Evolutionary conservation across 2,797 vertebrate species (phyloP).

Genomic region (Enteromius trimaculatus): DNA sequence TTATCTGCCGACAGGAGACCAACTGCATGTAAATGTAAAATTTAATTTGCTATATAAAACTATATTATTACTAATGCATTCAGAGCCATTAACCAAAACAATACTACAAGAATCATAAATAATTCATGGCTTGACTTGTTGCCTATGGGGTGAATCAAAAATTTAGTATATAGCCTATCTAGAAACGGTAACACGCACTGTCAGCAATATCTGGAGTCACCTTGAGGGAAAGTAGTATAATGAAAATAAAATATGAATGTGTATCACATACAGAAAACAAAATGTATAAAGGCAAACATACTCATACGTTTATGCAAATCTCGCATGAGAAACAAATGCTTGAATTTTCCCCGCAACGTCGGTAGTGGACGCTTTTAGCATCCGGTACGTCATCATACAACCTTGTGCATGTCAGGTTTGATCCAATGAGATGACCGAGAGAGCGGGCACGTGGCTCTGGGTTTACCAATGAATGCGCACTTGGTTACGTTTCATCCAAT

Average conservation of each 20-base stretch:
- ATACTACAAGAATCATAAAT: not conserved
- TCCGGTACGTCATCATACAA: not conserved
- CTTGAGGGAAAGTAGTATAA: not conserved
- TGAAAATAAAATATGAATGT: not conserved
- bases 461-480: constrained; percentile 21
- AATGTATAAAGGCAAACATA: not conserved
- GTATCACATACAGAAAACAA: not conserved
- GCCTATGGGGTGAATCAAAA: not conserved
- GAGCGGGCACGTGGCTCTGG: not conserved
- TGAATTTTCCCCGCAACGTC: not conserved
- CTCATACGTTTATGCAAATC: not conserved
- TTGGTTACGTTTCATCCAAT: constrained; percentile 31
- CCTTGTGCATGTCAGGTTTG: not conserved
- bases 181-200: not conserved
- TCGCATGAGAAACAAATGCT: not conserved
- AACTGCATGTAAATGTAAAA: constrained; percentile 6
- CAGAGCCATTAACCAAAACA: not conserved
- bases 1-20: not conserved
- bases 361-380: constrained; percentile 24
- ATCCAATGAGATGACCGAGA: constrained; percentile 22
- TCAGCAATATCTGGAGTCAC: constrained; percentile 3
- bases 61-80: not conserved
- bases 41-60: not conserved
- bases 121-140: not conserved
- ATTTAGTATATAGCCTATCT: not conserved